These are phyloP conservation scores for Leuciscus waleckii DNA, from an alignment of 2,797 vertebrate species.

Conservation along the genomic window DNA sequence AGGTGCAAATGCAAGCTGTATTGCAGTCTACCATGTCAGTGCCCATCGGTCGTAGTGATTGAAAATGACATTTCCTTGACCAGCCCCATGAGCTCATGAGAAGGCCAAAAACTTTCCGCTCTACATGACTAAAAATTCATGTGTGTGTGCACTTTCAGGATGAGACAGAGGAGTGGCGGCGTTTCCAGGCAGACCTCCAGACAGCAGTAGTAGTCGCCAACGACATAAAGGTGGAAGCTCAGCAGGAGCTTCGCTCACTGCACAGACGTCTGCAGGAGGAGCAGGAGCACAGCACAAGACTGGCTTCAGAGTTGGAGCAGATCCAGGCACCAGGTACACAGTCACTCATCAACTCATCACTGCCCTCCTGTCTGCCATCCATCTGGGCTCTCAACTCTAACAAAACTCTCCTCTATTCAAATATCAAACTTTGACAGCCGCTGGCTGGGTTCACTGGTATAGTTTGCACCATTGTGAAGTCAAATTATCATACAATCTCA, in stretches of 20 bases:
- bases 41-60: constrained; percentile 9
- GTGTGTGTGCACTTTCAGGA: constrained; percentile 76
- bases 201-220: constrained; percentile 97
- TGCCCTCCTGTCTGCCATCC: constrained; percentile 27
- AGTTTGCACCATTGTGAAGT: neutral
- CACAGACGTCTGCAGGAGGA: constrained; percentile 91
- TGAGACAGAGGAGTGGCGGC: constrained; percentile 93
- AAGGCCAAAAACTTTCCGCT: constrained; percentile 1
- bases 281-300: constrained; percentile 85
- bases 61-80: constrained; percentile 35
- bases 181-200: constrained; percentile 98
- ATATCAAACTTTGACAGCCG: constrained; percentile 40
- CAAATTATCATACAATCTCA: neutral
- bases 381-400: constrained; percentile 14
- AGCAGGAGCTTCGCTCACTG: constrained; percentile 91
- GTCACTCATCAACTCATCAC: constrained; percentile 36
- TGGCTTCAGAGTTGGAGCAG: constrained; percentile 89
- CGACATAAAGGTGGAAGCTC: constrained; percentile 96
- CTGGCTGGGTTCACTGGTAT: constrained; percentile 17
- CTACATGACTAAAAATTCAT: neutral
- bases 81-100: constrained; percentile 8
- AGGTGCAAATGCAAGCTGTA: constrained; percentile 16
- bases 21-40: constrained; percentile 1
- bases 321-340: constrained; percentile 82
- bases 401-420: constrained; percentile 5